Evolutionary conservation across 64 coral and sea anemone genomes (phyloP), one percentile per base, ranked within the genome.

Genomic region (Pocillopora damicornis): DNA sequence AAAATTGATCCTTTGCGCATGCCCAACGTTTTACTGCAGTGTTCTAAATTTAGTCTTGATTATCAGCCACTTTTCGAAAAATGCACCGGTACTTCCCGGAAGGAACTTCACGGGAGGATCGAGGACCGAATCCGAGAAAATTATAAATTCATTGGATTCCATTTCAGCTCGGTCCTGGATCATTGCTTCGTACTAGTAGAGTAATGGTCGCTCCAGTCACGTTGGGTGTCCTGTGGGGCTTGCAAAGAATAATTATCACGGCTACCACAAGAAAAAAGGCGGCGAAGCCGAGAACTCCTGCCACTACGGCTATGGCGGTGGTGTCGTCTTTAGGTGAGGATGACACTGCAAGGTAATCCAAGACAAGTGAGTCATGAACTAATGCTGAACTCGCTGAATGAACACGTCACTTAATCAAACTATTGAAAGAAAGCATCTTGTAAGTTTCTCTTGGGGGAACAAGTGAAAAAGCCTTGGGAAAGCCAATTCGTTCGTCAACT

Each of bases 251-350:
- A 72, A n/a, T 22, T 11, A 86, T 35, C 26, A 91, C 11, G 10
- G 75, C 80, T 23, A 74, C 60, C 6, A 77, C 26, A 5, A 91
- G 89, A 14, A 61, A 56, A 15, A 91, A 0, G 7, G 36, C 60
- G 15, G 86, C 35, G 73, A 91, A 72, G 11, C 59, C 81, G 11
- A 91, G 81, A 5, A 86, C 73, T 64, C 80, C 89, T 34, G 80
- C 74, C 5, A 86, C 35, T 16, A 91, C 17, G 14, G 51, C 73
- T 59, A 91, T 61, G 13, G 73, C 26, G 30, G 66, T 30, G 34
- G 74, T 66, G 59, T 37, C 74, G 18, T 76, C 74, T 16, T 63
- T 75, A 63, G 67, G 6, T 82, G 56, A 20, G 30, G 36, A 11
- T 1, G 51, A 38, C 26, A 15, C 88, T 89, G 63, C 3, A 42